A percentile compares a stretch with the other conserved stretches of the same genome.
Evolutionary conservation across 1,140 invertebrate genomes (phyloP).

Genomic region (Akabosia matsudoensis): DNA sequence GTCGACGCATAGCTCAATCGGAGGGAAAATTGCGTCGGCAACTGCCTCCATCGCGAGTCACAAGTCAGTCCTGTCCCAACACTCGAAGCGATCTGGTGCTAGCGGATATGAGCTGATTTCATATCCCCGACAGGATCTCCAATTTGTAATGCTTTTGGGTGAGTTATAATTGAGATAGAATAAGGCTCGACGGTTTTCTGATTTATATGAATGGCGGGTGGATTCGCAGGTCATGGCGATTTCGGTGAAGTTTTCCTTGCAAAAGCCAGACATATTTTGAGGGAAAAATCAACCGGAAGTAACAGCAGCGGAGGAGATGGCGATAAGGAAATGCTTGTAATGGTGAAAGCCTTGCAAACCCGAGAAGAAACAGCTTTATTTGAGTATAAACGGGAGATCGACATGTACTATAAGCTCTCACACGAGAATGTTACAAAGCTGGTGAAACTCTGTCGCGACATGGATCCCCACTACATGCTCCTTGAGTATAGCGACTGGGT

Average conservation of each 20-base stretch:
- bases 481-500: constrained; percentile 91
- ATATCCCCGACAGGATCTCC: constrained; percentile 68
- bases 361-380: constrained; percentile 71
- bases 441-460: constrained; percentile 60
- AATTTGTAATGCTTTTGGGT: constrained; percentile 76
- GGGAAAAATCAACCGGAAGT: constrained; percentile 30
- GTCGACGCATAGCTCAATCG: constrained; percentile 66
- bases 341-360: constrained; percentile 71
- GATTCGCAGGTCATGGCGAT: constrained; percentile 69
- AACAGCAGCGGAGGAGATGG: constrained; percentile 51
- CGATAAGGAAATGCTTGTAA: constrained; percentile 58
- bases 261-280: constrained; percentile 46
- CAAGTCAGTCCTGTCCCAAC: constrained; percentile 48
- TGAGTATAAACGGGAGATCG: constrained; percentile 79
- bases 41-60: constrained; percentile 44
- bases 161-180: constrained; percentile 2
- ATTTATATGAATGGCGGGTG: too few species aligned
- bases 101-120: constrained; percentile 70
- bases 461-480: constrained; percentile 81
- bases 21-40: constrained; percentile 51
- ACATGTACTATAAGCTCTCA: constrained; percentile 73
- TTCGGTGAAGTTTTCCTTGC: constrained; percentile 83
- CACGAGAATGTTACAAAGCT: constrained; percentile 76
- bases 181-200: background rate
- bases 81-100: constrained; percentile 60